These are phyloP conservation scores for Tapirus indicus DNA, from an alignment of 2,797 vertebrate genomes.

Conservation along the genomic window DNA sequence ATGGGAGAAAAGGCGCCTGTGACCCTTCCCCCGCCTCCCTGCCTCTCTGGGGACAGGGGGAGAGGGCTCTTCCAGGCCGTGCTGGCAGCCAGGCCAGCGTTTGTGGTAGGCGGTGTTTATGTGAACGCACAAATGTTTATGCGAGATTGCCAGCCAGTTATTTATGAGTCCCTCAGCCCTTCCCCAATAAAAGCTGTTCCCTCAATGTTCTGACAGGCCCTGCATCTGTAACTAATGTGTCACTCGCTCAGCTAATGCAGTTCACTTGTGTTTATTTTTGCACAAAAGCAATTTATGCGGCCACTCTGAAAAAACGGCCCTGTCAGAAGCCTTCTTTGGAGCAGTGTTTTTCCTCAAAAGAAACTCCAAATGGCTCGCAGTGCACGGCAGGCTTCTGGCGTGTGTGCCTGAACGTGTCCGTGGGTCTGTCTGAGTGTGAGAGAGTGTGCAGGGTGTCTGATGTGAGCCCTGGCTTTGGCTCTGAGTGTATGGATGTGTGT, in stretches of 20 bases:
- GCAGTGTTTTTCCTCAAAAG: constrained; percentile 81
- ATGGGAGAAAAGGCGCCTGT: constrained; percentile 49
- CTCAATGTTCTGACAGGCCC: constrained; percentile 84
- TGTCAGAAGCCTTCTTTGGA: constrained; percentile 78
- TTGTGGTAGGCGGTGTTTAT: constrained; percentile 87
- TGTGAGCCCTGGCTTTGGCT: not conserved
- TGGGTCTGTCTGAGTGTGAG: not conserved
- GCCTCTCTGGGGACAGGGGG: constrained; percentile 50
- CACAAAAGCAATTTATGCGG: constrained; percentile 84
- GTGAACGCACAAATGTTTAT: constrained; percentile 85
- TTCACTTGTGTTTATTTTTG: constrained; percentile 87
- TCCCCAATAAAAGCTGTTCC: constrained; percentile 86
- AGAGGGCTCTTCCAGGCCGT: constrained; percentile 76
- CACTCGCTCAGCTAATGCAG: constrained; percentile 77
- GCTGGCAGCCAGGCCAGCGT: constrained; percentile 69
- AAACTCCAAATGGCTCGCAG: constrained; percentile 17
- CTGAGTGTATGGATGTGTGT: not conserved
- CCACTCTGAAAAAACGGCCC: constrained; percentile 70
- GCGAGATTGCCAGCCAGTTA: constrained; percentile 82
- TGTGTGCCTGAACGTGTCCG: not conserved
- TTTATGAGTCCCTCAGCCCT: constrained; percentile 85
- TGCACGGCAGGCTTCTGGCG: not conserved
- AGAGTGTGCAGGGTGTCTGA: not conserved
- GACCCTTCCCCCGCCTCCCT: not conserved
- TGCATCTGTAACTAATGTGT: constrained; percentile 83